Evolutionary conservation across 2,888 invertebrate species (phyloP).

Genomic region (Ophion obscuratus): DNA sequence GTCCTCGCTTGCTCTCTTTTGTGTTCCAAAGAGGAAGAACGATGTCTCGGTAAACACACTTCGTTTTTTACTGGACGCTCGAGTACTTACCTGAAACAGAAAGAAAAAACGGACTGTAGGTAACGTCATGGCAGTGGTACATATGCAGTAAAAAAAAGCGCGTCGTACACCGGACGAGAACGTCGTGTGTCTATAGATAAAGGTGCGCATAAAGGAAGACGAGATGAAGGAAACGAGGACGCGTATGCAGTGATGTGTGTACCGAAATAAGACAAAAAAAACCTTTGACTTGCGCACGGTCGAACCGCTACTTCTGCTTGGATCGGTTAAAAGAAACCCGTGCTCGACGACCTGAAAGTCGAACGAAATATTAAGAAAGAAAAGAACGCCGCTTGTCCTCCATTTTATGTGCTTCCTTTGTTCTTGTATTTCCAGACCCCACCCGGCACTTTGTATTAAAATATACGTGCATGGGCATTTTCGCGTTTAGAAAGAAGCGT

Average conservation of each 20-base stretch:
- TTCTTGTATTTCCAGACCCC: constrained; percentile 52
- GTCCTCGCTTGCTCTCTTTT: constrained; percentile 19
- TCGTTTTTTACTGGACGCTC: constrained; percentile 16
- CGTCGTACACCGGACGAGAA: constrained; percentile 62
- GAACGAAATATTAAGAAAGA: constrained; percentile 42
- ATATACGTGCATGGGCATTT: constrained; percentile 61
- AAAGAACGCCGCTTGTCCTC: constrained; percentile 2
- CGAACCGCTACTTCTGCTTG: constrained; percentile 36
- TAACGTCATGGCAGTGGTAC: constrained; percentile 35
- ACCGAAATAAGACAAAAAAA: constrained; percentile 24
- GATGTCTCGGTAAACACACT: constrained; percentile 14
- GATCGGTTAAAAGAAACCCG: constrained; percentile 40
- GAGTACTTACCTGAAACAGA: constrained; percentile 74
- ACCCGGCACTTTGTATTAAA: constrained; percentile 73
- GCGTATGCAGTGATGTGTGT: constrained; percentile 39
- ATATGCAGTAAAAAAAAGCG: constrained; percentile 48
- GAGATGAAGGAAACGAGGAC: constrained; percentile 42
- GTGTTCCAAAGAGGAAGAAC: constrained; percentile 8
- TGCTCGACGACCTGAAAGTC: constrained; percentile 58
- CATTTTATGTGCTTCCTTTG: constrained; percentile 26
- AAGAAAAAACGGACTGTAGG: constrained; percentile 52
- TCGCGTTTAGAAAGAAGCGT: constrained; percentile 72
- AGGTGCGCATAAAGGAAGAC: constrained; percentile 3
- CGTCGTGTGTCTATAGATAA: constrained; percentile 41
- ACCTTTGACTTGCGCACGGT: constrained; percentile 32